Evolutionary conservation across 1,140 invertebrate species (phyloP).

Genomic region (Holcopasites calliopsidis): DNA sequence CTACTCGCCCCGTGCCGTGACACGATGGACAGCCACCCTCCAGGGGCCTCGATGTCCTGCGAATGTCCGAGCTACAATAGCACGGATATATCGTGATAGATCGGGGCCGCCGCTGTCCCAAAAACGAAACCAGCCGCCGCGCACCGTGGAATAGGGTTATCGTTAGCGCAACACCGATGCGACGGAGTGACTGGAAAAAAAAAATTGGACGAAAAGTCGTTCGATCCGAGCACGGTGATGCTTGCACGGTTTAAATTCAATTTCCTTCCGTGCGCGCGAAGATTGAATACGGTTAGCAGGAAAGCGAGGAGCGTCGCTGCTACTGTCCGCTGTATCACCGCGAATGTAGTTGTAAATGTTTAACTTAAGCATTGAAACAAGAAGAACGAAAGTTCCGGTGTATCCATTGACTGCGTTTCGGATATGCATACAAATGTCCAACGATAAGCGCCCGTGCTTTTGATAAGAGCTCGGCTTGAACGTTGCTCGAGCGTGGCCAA

Average conservation of each 20-base stretch:
- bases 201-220: conserved; percentile 38
- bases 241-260: conserved; percentile 26
- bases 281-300: not conserved
- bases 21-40: conserved; percentile 62
- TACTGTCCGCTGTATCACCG: not conserved
- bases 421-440: conserved; percentile 14
- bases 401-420: conserved; percentile 9
- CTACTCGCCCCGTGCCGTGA: conserved; percentile 56
- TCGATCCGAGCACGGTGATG: not conserved
- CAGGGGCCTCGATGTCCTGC: conserved; percentile 60
- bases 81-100: conserved; percentile 44
- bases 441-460: not conserved
- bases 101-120: conserved; percentile 35
- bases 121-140: conserved; percentile 36
- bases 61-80: conserved; percentile 47
- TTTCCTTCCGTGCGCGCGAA: not conserved
- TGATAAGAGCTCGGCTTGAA: conserved; percentile 10
- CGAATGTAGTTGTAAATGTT: not conserved
- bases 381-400: not conserved
- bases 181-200: not conserved
- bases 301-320: not conserved
- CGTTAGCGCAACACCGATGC: conserved; percentile 12
- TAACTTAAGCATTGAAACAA: not conserved
- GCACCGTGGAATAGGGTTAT: conserved; percentile 29
- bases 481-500: not conserved